These are phyloP conservation scores for Gobio gobio DNA, from an alignment of 2,113 vertebrate species.

Conservation along the genomic window DNA sequence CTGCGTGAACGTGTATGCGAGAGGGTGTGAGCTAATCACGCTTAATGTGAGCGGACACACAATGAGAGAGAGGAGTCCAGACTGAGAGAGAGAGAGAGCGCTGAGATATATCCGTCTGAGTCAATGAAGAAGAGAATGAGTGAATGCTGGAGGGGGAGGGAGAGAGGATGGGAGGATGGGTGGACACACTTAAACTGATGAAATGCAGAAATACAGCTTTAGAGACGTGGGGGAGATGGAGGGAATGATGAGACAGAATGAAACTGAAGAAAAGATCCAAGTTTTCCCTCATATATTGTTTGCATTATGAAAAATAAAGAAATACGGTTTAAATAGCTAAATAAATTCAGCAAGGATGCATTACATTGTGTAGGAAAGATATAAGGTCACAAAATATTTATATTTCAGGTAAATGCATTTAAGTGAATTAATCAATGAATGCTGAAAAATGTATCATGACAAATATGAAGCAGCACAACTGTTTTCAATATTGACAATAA, in stretches of 20 bases:
- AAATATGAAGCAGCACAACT: neutral
- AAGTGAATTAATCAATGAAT: neutral
- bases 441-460: neutral
- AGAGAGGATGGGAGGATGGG: slow-evolving; percentile 38
- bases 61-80: slow-evolving; percentile 16
- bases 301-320: neutral
- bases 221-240: slow-evolving; percentile 10
- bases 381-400: neutral
- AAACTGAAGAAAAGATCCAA: neutral
- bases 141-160: slow-evolving; percentile 25
- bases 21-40: slow-evolving; percentile 21
- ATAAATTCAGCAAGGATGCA: neutral
- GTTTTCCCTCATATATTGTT: neutral
- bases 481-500: neutral
- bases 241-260: slow-evolving; percentile 14
- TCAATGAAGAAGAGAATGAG: slow-evolving; percentile 9
- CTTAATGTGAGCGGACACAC: slow-evolving; percentile 31
- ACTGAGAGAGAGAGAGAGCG: slow-evolving; percentile 10
- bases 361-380: neutral
- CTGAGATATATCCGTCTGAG: slow-evolving; percentile 28
- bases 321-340: neutral
- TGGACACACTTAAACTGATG: slow-evolving; percentile 36
- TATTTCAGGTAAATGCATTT: neutral
- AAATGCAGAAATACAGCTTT: slow-evolving; percentile 18
- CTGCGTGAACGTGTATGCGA: slow-evolving; percentile 35